Conservation (phyloP, 2,888 invertebrate species). For the Drosophila pullipes region DNA sequence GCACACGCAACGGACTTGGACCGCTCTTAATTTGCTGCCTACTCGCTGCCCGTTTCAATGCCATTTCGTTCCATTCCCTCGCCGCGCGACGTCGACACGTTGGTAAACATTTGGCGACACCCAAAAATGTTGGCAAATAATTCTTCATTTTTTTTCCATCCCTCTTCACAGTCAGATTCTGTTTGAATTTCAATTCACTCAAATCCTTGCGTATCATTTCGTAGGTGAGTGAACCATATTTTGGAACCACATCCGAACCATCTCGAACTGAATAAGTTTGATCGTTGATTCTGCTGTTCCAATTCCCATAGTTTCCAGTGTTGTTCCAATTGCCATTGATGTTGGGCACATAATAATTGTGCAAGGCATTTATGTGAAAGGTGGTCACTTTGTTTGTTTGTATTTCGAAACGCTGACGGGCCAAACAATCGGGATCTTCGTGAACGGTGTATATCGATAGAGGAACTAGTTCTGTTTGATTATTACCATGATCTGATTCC, state of each 20-base stretch:
- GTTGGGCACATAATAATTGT: constrained; percentile 87
- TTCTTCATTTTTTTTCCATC: constrained; percentile 40
- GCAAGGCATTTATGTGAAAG: constrained; percentile 87
- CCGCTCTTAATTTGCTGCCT: not conserved
- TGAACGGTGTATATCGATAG: constrained; percentile 57
- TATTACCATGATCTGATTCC: not conserved
- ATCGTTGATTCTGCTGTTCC: constrained; percentile 12
- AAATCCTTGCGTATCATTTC: constrained; percentile 83
- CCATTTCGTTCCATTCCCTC: constrained; percentile 6
- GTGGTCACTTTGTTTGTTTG: constrained; percentile 84
- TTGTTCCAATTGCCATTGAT: constrained; percentile 87
- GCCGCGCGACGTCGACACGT: constrained; percentile 47
- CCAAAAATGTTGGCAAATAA: constrained; percentile 72
- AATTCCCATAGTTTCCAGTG: constrained; percentile 62
- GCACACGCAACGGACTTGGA: constrained; percentile 50
- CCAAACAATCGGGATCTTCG: constrained; percentile 82
- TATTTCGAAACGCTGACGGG: constrained; percentile 79
- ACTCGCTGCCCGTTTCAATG: not conserved
- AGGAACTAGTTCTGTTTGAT: constrained; percentile 4
- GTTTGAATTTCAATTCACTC: constrained; percentile 65
- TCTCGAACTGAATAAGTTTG: constrained; percentile 53
- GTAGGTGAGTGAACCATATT: constrained; percentile 80
- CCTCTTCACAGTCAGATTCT: constrained; percentile 33
- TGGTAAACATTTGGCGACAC: constrained; percentile 73
- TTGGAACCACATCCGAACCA: constrained; percentile 83